Conservation (phyloP, 2,797 vertebrate species). For the Rhinoraja longicauda region DNA sequence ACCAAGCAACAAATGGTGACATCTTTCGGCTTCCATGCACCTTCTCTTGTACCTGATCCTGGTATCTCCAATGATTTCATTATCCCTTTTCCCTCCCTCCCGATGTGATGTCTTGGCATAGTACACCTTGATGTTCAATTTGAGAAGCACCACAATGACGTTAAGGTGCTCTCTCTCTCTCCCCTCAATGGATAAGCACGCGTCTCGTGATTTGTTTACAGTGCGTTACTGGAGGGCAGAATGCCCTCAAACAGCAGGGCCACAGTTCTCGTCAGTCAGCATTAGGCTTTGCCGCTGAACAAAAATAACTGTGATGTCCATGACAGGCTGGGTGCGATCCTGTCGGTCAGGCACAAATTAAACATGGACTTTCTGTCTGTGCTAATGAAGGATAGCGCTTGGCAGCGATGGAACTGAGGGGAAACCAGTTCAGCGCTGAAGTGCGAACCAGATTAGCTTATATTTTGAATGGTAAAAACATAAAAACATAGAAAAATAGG, state of each 20-base stretch:
- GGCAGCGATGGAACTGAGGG: background rate
- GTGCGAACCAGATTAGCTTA: background rate
- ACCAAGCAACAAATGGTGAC: too few relatives aligned
- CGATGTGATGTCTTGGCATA: background rate
- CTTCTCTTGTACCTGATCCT: background rate
- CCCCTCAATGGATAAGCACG: background rate
- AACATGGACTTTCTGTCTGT: background rate
- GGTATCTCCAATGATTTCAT: background rate
- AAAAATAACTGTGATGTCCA: conserved; percentile 24
- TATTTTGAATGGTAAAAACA: background rate
- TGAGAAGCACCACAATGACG: background rate
- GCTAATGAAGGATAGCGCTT: background rate
- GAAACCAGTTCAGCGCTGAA: background rate
- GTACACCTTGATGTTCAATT: background rate
- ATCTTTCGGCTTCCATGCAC: background rate
- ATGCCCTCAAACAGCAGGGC: conserved; percentile 7
- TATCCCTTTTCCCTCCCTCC: background rate
- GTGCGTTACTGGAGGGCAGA: background rate
- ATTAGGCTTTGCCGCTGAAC: background rate
- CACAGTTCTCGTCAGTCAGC: background rate
- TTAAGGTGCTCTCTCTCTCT: too few relatives aligned
- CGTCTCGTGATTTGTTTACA: background rate
- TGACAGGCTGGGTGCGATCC: background rate
- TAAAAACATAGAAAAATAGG: too few relatives aligned
- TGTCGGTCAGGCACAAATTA: background rate